Conservation (phyloP, 2,113 vertebrate genomes). For the Daphoenositta chrysoptera region DNA sequence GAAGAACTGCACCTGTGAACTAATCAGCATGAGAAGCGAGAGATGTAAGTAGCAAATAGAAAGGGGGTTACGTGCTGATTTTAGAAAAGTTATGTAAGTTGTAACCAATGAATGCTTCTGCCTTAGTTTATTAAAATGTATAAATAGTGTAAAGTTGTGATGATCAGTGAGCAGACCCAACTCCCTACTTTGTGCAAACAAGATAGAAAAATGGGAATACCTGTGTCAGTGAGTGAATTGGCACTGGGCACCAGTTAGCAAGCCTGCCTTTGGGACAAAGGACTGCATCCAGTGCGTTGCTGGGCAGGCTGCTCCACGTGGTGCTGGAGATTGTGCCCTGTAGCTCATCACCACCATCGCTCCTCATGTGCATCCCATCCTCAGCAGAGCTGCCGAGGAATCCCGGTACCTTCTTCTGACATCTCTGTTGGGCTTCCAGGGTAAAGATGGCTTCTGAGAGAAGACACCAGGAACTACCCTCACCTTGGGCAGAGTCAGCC, state of each 20-base stretch:
- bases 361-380: accelerated
- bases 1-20: not conserved
- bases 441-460: not conserved
- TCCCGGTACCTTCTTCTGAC: not conserved
- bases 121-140: not conserved
- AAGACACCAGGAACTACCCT: not conserved
- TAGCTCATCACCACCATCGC: accelerated
- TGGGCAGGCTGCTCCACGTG: accelerated
- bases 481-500: not conserved
- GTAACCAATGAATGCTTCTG: not conserved
- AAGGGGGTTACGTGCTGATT: not conserved
- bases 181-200: too few relatives aligned
- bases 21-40: not conserved
- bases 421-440: not conserved
- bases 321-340: not conserved
- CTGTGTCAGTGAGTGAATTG: not conserved
- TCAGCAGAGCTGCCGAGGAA: not conserved
- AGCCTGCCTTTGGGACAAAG: not conserved
- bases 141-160: not conserved
- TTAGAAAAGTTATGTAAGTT: not conserved
- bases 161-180: accelerated
- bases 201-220: not conserved
- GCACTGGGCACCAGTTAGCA: not conserved
- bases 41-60: not conserved
- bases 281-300: not conserved